Base-by-base conservation (phyloP, 2,797 vertebrate genomes). In the Microcaecilia unicolor region DNA sequence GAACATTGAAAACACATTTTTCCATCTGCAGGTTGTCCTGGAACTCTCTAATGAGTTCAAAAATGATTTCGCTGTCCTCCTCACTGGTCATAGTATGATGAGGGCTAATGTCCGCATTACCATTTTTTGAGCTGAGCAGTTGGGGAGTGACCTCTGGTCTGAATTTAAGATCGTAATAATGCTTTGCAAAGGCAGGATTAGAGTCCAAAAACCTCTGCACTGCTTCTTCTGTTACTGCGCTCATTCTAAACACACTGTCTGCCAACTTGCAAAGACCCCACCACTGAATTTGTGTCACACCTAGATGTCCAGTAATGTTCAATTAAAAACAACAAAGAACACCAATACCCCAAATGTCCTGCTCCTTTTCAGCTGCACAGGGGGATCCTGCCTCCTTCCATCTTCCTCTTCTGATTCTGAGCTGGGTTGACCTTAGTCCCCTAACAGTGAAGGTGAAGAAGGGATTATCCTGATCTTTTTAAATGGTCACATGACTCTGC, bases 51-150 rank as follows among this genome's bases (percentile, higher is more conserved):
- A 93, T 53, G 53, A 93, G 71, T 51, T 93, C 90, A 3, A 92
- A 89, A 25, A 93, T 69, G 44, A 93, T 48, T 55, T 92, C 91
- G 6, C 90, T 92, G 71, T 93, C 85, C 20, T 92, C 91, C 51
- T 88, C 64, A 3, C 48, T 62, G 8, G 41, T 74, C 55, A 87
- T 51, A 0, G 75, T 36, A 8, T 83, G 90, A 53, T 61, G 83
- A 12, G 15, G 32, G 52, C 65, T 70, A 30, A 71, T 36, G 44
- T 93, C 86, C 50, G 90, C 41, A 0, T 30, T 51, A 0, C 57
- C 41, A 44, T 77, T 70, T 15, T 71, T 71, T 48, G 65, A 61
- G 34, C 43, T 77, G 44, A 93, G 70, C 38, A 93, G 68, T 11
- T 86, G 74, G 0, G 85, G 68, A 55, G 93, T 58, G 44, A 90